These are phyloP conservation scores for Meloidogyne exigua DNA, from an alignment of 1,140 invertebrate species.

Conservation along the genomic window DNA sequence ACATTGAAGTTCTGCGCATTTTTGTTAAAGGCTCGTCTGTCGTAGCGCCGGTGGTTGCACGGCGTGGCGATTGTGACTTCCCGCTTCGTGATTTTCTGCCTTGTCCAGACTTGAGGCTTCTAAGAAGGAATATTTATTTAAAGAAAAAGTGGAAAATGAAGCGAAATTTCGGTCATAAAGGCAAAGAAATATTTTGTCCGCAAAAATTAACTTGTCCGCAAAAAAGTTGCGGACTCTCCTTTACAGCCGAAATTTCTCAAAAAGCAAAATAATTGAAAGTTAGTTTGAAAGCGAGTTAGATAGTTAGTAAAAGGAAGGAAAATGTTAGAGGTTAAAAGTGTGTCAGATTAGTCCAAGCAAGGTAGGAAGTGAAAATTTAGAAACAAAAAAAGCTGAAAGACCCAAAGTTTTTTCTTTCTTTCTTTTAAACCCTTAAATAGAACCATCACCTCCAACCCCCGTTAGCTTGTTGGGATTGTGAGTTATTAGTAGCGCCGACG, in stretches of 20 bases:
- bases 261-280: too few relatives aligned
- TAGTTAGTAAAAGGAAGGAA: too few relatives aligned
- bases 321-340: too few relatives aligned
- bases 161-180: not conserved
- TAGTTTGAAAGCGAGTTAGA: too few relatives aligned
- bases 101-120: constrained; percentile 38
- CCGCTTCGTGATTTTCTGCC: constrained; percentile 31
- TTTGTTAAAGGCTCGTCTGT: constrained; percentile 20
- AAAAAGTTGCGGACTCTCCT: too few relatives aligned
- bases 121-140: constrained; percentile 28
- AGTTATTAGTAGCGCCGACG: constrained; percentile 39
- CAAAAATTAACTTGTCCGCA: too few relatives aligned
- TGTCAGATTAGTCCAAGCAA: too few relatives aligned
- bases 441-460: constrained; percentile 15
- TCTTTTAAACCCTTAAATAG: constrained; percentile 5
- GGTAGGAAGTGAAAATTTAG: too few relatives aligned
- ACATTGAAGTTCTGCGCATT: constrained; percentile 24
- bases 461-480: constrained; percentile 47
- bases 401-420: too few relatives aligned
- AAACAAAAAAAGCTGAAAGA: too few relatives aligned
- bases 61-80: constrained; percentile 39
- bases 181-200: not conserved
- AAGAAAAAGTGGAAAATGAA: not conserved
- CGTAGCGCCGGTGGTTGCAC: constrained; percentile 8
- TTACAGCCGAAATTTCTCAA: too few relatives aligned